Evolutionary conservation across 2,113 vertebrate genomes (phyloP).

Genomic region (Phylloscopus whistleri): DNA sequence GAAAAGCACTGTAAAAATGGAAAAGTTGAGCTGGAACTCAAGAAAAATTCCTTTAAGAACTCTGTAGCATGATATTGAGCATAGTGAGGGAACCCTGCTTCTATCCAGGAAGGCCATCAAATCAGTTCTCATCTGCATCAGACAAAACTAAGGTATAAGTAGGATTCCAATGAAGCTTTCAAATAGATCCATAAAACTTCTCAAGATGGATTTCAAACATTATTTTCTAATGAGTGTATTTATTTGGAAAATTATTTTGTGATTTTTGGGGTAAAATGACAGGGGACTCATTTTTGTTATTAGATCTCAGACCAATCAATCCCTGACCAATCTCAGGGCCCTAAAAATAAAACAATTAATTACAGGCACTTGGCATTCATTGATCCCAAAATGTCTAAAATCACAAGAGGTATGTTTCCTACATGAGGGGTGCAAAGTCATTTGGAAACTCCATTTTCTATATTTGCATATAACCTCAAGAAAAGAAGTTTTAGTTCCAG

Average conservation of each 20-base stretch:
- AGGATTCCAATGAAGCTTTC: not conserved
- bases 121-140: not conserved
- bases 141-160: not conserved
- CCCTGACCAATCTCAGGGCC: not conserved
- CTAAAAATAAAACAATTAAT: not conserved
- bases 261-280: not conserved
- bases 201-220: not conserved
- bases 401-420: not conserved
- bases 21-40: not conserved
- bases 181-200: not conserved
- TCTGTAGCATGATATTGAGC: not conserved
- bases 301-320: not conserved
- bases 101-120: not conserved
- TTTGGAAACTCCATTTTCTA: not conserved
- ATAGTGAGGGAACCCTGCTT: not conserved
- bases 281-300: not conserved
- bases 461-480: not conserved
- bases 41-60: not conserved
- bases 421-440: conserved; percentile 45
- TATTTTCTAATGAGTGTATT: not conserved
- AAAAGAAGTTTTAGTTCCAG: not conserved
- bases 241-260: not conserved
- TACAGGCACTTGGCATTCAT: not conserved
- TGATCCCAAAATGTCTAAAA: not conserved
- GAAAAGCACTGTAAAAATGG: not conserved